Percentiles rank a stretch among this genome's conserved stretches.
Evolutionary conservation across 1,140 invertebrate genomes (phyloP).

Genomic region (Panulirus ornatus): DNA sequence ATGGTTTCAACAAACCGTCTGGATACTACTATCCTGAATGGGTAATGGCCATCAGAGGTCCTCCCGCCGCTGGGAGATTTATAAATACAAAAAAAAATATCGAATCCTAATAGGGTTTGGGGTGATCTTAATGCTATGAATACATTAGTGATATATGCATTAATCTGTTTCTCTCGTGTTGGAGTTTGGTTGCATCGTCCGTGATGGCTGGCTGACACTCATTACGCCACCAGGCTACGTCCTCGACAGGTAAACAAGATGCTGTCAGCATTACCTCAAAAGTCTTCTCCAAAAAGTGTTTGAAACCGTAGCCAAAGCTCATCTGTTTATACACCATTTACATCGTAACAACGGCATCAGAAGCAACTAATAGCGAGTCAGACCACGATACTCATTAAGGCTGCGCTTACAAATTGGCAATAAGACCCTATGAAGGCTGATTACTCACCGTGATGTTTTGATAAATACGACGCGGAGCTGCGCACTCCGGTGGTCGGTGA

Average conservation of each 20-base stretch:
- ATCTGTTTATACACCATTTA: slow-evolving; percentile 62
- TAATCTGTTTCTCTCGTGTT: slow-evolving; percentile 56
- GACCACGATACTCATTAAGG: slow-evolving; percentile 69
- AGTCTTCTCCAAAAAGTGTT: neutral
- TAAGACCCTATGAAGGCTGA: slow-evolving; percentile 70
- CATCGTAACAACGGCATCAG: slow-evolving; percentile 63
- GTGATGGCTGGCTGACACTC: slow-evolving; percentile 28
- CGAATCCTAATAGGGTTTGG: slow-evolving; percentile 67
- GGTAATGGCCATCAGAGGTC: slow-evolving; percentile 63
- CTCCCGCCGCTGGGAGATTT: slow-evolving; percentile 28
- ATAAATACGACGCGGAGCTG: slow-evolving; percentile 49
- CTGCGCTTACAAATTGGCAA: slow-evolving; percentile 73
- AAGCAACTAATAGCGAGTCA: slow-evolving; percentile 66
- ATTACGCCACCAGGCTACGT: neutral
- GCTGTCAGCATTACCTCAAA: neutral
- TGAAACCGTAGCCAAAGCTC: slow-evolving; percentile 22
- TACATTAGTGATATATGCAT: slow-evolving; percentile 70
- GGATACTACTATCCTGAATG: slow-evolving; percentile 60
- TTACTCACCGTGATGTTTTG: slow-evolving; percentile 71
- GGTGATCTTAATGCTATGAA: slow-evolving; percentile 72
- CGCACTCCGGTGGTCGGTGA: slow-evolving; percentile 52
- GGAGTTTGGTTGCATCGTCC: slow-evolving; percentile 33
- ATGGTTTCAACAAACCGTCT: too few relatives aligned
- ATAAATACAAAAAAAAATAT: slow-evolving; percentile 64
- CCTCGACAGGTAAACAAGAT: neutral